Evolutionary conservation across 2,888 invertebrate species (phyloP), one percentile per base, ranked within the genome.

Genomic region (Ceratothoa steindachneri): DNA sequence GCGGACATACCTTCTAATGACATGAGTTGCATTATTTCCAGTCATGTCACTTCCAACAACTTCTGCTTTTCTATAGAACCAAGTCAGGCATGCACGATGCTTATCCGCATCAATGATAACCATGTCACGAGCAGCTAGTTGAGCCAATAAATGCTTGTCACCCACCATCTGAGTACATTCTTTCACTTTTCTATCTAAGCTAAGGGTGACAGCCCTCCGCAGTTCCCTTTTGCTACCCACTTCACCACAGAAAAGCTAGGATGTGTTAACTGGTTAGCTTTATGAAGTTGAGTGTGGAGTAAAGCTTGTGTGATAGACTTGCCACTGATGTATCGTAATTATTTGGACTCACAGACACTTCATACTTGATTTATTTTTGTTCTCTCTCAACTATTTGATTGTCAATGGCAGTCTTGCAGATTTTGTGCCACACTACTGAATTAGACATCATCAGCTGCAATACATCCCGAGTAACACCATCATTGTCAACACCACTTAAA

Each of bases 11-110:
- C 65, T 53, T 67, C 53, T 24, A 30, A 72, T 67, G 19, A 72
- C 72, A n/a, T 72, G 29, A 52, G 72, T 52, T 53, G 15, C 72
- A 67, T 72, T 15, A 67, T 28, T 72, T 52, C 67, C 53, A 67
- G 53, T 72, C 53, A 30, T 53, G 67, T 72, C 67, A 67, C 72
- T 53, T 24, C n/a, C 64, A 41, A 71, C 72, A 51, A 55, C 1
- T 67, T 41, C 67, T 30, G 70, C 55, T 67, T 72, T 53, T 30
- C 53, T 67, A 22, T 30, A 51, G n/a, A 72, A 55, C 30, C 52
- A 30, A 27, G 29, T 67, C 29, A 24, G 30, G 55, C 52, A 67
- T 52, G 28, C 19, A 51, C 53, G 24, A 67, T 72, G 72, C 66
- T 66, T 67, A 3, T 27, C 30, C 12, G 30, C 67, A 67, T 52